phyloP scores from a whole-genome alignment of 2,888 invertebrate genomes.

The Chrysina gloriosa region DNA sequence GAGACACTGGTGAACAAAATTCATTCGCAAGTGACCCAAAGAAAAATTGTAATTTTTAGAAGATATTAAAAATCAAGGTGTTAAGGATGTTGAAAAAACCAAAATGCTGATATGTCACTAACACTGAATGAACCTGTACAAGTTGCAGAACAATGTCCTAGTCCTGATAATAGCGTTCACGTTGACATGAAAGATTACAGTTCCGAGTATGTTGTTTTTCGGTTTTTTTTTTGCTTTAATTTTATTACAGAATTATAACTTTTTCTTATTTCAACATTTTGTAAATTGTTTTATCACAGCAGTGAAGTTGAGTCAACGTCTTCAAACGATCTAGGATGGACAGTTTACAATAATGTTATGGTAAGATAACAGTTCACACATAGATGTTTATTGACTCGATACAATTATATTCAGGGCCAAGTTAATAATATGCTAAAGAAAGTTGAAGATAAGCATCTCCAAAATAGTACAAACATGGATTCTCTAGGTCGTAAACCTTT shows the following conservation, averaged over 20 bases:
- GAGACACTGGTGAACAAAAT: too few relatives aligned
- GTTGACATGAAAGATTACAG: constrained; percentile 68
- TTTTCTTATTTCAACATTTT: too few relatives aligned
- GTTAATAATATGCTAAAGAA: constrained; percentile 69
- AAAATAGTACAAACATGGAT: constrained; percentile 14
- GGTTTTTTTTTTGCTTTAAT: background rate
- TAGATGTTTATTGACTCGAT: background rate
- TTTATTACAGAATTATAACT: too few relatives aligned
- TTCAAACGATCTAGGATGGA: constrained; percentile 74
- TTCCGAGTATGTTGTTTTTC: constrained; percentile 56
- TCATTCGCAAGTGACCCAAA: too few relatives aligned
- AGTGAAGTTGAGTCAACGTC: constrained; percentile 65
- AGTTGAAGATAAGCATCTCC: too few relatives aligned
- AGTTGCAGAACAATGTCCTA: constrained; percentile 61
- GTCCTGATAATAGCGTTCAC: constrained; percentile 67
- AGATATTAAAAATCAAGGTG: constrained; percentile 33
- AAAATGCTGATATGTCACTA: constrained; percentile 55
- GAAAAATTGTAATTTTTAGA: constrained; percentile 4
- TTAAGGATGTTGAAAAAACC: constrained; percentile 44
- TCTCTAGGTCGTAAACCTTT: constrained; percentile 53
- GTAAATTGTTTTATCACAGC: background rate
- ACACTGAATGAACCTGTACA: constrained; percentile 58
- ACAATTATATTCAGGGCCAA: constrained; percentile 61
- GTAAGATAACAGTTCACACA: constrained; percentile 59
- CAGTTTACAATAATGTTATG: constrained; percentile 79